Conservation (phyloP, 2,888 invertebrate genomes). For the Platycnemis pennipes region DNA sequence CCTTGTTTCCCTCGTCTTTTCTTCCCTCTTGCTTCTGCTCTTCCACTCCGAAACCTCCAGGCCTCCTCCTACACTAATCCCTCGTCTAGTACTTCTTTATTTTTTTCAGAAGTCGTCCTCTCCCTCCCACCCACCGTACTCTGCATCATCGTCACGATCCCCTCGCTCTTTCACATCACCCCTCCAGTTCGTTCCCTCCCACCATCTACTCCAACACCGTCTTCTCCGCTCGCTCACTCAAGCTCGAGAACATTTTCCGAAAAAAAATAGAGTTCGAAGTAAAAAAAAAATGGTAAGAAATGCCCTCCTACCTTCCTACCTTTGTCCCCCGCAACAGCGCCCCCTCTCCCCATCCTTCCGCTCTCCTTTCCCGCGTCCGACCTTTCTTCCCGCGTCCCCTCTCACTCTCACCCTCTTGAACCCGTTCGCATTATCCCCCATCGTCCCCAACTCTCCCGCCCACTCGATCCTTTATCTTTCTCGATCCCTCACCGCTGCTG, state of each 20-base stretch:
- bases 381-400: not conserved
- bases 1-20: constrained; percentile 14
- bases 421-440: not conserved
- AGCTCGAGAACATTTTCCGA: not conserved
- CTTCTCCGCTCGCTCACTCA: not conserved
- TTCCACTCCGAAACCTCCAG: not conserved
- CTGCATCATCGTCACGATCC: not conserved
- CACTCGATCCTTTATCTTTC: not conserved
- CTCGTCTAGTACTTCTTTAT: not conserved
- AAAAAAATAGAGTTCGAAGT: not conserved
- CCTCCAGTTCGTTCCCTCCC: not conserved
- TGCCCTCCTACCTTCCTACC: not conserved
- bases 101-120: not conserved
- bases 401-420: not conserved
- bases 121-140: not conserved
- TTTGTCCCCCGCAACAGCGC: not conserved
- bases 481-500: not conserved
- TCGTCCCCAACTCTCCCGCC: not conserved
- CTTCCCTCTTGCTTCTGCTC: not conserved
- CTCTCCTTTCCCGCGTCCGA: not conserved
- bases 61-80: not conserved
- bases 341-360: not conserved
- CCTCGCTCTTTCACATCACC: not conserved
- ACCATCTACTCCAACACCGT: not conserved
- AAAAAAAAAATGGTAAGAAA: not conserved